Evolutionary conservation across 2,888 invertebrate genomes (phyloP), one percentile per base, ranked within the genome.

Genomic region (Fragum fragum): DNA sequence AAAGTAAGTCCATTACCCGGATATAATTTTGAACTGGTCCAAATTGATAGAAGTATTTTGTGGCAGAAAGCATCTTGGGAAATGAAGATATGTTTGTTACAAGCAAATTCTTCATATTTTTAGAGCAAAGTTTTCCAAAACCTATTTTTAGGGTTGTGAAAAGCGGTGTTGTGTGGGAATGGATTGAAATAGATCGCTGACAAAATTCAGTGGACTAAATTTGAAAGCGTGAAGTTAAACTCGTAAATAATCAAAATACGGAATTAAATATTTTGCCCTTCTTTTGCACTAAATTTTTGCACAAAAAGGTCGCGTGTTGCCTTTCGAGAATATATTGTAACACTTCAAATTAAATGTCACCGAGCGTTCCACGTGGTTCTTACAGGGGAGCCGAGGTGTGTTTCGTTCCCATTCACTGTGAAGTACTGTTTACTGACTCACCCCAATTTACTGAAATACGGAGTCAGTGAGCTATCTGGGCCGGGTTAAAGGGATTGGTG

Each of bases 401-500:
- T 16, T 36, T 9, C 26, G 3, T 6, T 32, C 26, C 29, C 57
- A 21, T 57, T 57, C 57, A 57, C 23, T 57, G 28, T 36, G 11
- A 23, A 32, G 26, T 39, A 39, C 21, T 39, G 32, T 39, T 39
- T 66, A 66, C 42, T 26, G 66, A 66, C 66, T 66, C 66, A 42
- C 42, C 23, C 23, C 42, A 39, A 66, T 23, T 66, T 23, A 42
- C 21, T 36, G 21, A 36, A 23, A 66, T 23, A 61, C 32, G 3
- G 28, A 23, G 26, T 32, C 18, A 42, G 42, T 66, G 21, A 66
- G 26, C 66, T 23, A 39, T 42, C 66, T 36, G 42, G 66, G 66
- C 36, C 66, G 36, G 66, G 42, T 42, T 42, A 9, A 42, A 66
- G 66, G 66, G 66, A 42, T 66, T 42, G 66, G 66, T 66, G 42